Base-by-base conservation (phyloP, 1,140 invertebrate genomes). In the Ganaspis sp. region DNA sequence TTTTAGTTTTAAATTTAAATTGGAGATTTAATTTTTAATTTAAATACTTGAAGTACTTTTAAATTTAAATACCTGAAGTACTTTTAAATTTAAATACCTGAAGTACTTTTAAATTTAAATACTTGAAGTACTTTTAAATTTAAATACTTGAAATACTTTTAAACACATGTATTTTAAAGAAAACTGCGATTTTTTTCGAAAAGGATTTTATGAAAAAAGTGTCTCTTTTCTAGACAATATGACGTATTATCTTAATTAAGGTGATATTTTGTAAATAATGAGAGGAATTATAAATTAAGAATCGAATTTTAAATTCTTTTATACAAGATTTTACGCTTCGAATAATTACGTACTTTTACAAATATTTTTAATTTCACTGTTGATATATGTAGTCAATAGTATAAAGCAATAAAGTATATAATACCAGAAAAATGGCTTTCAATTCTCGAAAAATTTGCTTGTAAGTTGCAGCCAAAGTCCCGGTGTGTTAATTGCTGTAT, bases 351-450 rank as follows among this genome's bases (percentile, higher is more conserved):
- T 58, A 64, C 23, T 64, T 64, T 64, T 29, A 64, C 23, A 29
- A 29, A 29, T 64, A 64, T 64, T 64, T 64, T 64, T 29, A 64
- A 64, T 29, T n/a, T 29, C 11, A 64, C 29, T 64, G 58, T 64
- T 29, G 58, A 64, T 64, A 26, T 26, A n/a, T 64, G 23, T 29
- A 64, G 45, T 49, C n/a, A 11, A 64, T 64, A 29, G 23, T n/a
- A n/a, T 64, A 8, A 15, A 8, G 12, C 26, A 54, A 54, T 9
- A 49, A 49, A 49, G 23, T 29, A 64, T 64, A 64, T 64, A 6
- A 64, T 64, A 64, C 9, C 58, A 64, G 26, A 64, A 64, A 40
- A 64, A 34, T 64, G 58, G 15, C 26, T 64, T 64, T 64, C 58
- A 64, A 64, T 64, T 64, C 23, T 64, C 58, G 58, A 8, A 64